These are phyloP conservation scores for Parascotia fuliginaria DNA, from an alignment of 2,888 invertebrate genomes.

Conservation along the genomic window DNA sequence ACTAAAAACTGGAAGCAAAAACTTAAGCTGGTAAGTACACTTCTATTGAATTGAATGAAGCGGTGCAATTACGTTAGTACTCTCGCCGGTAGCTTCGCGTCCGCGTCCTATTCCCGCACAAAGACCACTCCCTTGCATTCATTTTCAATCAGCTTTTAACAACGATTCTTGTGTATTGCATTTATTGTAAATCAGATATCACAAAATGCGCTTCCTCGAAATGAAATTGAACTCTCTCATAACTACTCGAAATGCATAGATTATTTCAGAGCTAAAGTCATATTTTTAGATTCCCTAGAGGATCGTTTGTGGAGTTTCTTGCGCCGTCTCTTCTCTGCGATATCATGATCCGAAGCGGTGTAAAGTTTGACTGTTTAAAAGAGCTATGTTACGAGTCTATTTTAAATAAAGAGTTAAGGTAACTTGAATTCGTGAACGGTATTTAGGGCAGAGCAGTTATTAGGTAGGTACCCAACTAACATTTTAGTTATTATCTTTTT, in stretches of 20 bases:
- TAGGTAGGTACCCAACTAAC: too few species aligned
- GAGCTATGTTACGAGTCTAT: conserved; percentile 5
- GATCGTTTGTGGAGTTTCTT: conserved; percentile 5
- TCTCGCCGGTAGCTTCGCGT: conserved; percentile 26
- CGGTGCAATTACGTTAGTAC: conserved; percentile 52
- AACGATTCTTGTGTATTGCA: conserved; percentile 43
- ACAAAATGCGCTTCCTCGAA: conserved; percentile 16
- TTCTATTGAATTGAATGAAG: conserved; percentile 47
- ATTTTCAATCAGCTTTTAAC: conserved; percentile 52
- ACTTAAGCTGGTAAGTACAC: conserved; percentile 47
- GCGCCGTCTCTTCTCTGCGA: conserved; percentile 2
- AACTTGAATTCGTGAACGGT: not conserved
- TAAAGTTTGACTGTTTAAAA: conserved; percentile 6
- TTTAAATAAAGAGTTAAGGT: conserved; percentile 7
- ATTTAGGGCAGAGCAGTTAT: not conserved
- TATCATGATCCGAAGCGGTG: not conserved
- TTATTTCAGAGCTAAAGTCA: conserved; percentile 1
- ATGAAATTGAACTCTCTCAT: conserved; percentile 5
- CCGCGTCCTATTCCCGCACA: conserved; percentile 27
- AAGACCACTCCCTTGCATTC: conserved; percentile 47
- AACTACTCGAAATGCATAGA: conserved; percentile 4
- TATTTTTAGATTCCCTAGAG: conserved; percentile 6
- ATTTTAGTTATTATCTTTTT: too few species aligned
- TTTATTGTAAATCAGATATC: conserved; percentile 35
- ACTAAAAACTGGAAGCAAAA: conserved; percentile 44